Evolutionary conservation across 23 tunicate genomes (phyloP), one percentile per base, ranked within the genome.

Genomic region (Styela plicata): DNA sequence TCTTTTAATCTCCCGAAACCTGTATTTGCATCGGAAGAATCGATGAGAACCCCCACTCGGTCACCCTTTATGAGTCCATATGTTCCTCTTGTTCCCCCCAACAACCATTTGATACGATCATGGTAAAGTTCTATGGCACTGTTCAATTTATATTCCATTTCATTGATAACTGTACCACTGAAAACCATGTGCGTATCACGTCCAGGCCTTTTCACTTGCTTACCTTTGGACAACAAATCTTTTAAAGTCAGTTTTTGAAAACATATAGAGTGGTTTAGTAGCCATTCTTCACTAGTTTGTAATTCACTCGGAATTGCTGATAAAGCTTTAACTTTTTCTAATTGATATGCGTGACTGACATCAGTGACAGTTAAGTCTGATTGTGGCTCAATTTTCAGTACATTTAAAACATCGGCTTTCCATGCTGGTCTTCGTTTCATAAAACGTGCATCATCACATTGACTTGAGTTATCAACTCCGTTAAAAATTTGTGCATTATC

Each of bases 241-340:
- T 93, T 93, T 3, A 93, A 69, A 34, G 98, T 88, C 24, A 93
- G 75, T 69, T 85, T 76, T 27, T 88, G 86, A 70, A 88, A 82
- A 63, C 74, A 52, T 33, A 93, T 34, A 69, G 86, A 84, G 81
- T 93, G 92, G 52, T 86, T 93, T 1, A 33, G 34, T 69, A 93
- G 64, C 98, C 98, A 93, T 93, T 93, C 98, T 69, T 85, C 87
- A 31, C 91, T 89, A 37, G 98, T 88, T 77, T 93, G 98, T 2
- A 68, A 66, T 44, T 93, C 82, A 75, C 83, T 88, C 13, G 93
- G 97, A 26, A 83, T 80, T 1, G 91, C 97, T 69, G 78, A 65
- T 53, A 87, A 80, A 52, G 63, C 61, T 62, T 86, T 86, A 16
- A 86, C 97, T 74, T 78, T 74, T 84, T 90, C 37, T 30, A 90